Evolutionary conservation across 2,888 invertebrate species (phyloP).

Genomic region (Tipula confusa): DNA sequence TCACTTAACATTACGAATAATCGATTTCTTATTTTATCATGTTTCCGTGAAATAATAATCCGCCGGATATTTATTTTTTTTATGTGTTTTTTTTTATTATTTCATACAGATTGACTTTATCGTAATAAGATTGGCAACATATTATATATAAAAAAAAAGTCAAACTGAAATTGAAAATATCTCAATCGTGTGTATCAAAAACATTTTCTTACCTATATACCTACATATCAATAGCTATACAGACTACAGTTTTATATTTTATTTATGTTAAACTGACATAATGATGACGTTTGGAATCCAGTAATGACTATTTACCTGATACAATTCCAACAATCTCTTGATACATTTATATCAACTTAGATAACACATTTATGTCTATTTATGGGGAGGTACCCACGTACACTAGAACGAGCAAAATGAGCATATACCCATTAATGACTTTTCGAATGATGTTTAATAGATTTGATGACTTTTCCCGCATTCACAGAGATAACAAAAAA

Average conservation of each 20-base stretch:
- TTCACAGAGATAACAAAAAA: neutral
- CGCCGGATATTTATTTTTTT: constrained; percentile 16
- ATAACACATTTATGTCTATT: neutral
- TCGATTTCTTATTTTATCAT: neutral
- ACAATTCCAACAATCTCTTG: neutral
- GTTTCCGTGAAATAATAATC: constrained; percentile 25
- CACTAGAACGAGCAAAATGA: neutral
- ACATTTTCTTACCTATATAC: neutral
- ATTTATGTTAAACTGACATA: neutral
- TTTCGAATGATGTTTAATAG: neutral
- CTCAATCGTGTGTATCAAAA: neutral
- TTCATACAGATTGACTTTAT: neutral
- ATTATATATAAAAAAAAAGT: neutral
- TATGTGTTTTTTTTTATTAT: no score
- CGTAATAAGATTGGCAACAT: neutral
- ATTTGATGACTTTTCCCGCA: neutral
- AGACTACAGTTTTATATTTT: neutral
- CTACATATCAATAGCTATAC: no score
- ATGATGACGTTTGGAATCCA: neutral
- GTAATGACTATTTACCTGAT: neutral
- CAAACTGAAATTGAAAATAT: neutral
- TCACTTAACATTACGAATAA: neutral
- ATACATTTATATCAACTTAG: neutral
- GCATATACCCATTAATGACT: neutral
- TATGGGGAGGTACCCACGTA: neutral